Conservation (phyloP, 2,888 invertebrate species). For the Drosophila villosipedis region DNA sequence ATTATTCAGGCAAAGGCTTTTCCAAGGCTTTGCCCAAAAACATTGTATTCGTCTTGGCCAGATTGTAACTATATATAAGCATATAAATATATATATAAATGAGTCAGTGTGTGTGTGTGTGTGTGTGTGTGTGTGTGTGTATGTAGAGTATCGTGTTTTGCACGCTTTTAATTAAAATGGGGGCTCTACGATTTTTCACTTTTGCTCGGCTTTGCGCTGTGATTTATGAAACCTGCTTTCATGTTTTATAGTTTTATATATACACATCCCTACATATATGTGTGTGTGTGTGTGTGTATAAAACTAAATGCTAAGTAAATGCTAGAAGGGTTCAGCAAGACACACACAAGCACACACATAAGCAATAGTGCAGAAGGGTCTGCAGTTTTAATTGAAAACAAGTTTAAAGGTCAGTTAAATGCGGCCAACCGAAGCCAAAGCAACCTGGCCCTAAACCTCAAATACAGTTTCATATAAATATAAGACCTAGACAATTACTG, state of each 20-base stretch:
- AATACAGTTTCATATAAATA: constrained; percentile 24
- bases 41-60: constrained; percentile 66
- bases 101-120: constrained; percentile 8
- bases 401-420: constrained; percentile 74
- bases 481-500: constrained; percentile 41
- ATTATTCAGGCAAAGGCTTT: constrained; percentile 80
- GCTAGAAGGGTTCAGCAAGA: constrained; percentile 62
- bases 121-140: constrained; percentile 37
- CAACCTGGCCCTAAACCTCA: constrained; percentile 43
- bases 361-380: constrained; percentile 37
- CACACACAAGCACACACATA: constrained; percentile 26
- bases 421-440: constrained; percentile 40
- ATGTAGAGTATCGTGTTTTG: constrained; percentile 75
- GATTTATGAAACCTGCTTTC: constrained; percentile 80
- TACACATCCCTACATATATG: background rate
- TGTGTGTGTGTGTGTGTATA: constrained; percentile 7
- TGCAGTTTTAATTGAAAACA: constrained; percentile 74
- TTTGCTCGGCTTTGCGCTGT: constrained; percentile 73
- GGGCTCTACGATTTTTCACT: constrained; percentile 78
- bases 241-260: constrained; percentile 69
- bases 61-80: constrained; percentile 34
- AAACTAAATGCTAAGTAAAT: constrained; percentile 78
- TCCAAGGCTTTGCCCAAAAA: constrained; percentile 69
- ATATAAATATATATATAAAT: constrained; percentile 13
- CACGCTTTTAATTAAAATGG: constrained; percentile 81